Evolutionary conservation across 2,113 vertebrate species (phyloP), one percentile per base, ranked within the genome.

Genomic region (Bubo blakistoni): DNA sequence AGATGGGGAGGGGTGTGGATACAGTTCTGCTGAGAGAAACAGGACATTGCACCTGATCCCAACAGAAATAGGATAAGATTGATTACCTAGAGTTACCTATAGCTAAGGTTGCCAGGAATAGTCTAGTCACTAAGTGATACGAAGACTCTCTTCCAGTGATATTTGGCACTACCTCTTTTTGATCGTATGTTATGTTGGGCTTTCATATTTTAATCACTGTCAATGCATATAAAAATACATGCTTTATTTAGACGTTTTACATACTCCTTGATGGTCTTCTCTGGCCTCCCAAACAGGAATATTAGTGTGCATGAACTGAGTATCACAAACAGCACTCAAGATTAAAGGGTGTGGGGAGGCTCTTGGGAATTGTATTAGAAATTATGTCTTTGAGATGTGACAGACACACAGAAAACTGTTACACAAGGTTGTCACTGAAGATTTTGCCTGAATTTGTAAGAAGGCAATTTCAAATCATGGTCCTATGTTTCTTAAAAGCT

Each of bases 341-440:
- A n/a, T 54, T 19, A 69, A 79, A 47, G 2, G 10, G 1, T 6
- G 15, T 16, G 6, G 3, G 6, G 19, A 27, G 8, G 6, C 0
- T 13, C 0, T 72, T 67, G 22, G 13, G 11, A 52, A 69, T 59
- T 7, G 32, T 24, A 24, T 8, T 51, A 38, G 32, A 86, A 76
- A 47, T 47, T 29, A 57, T 20, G 13, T n/a, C 9, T 46, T 9
- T 63, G 47, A 57, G 11, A 44, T 21, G 4, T 30, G 20, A 42
- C 29, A 79, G 27, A 74, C 6, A 40, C 9, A 74, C 1, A 63
- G 46, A 77, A 88, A 58, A 9, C 4, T 40, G 1, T 14, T 57
- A 16, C 54, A 3, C 25, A 20, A 21, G 5, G 10, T n/a, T 36
- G 32, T 10, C 5, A 40, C 11, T 59, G 27, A 63, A 82, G 7